Percentiles rank a stretch among this genome's conserved stretches.
Conservation (phyloP, 1,140 invertebrate genomes). For the Drosophila triauraria region DNA sequence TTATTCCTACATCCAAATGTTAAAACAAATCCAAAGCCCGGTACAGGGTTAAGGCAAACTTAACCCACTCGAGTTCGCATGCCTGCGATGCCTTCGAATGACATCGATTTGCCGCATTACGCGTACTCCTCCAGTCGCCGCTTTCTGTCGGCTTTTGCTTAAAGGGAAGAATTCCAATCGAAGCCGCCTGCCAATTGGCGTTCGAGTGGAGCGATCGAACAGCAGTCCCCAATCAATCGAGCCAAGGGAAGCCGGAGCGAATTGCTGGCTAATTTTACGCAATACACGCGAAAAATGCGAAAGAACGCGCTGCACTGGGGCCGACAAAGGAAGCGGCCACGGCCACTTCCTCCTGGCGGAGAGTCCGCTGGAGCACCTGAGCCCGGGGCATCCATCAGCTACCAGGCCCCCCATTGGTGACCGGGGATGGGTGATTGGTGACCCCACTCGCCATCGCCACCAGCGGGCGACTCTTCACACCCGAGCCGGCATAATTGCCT, state of each 20-base stretch:
- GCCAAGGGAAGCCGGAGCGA: slow-evolving; percentile 58
- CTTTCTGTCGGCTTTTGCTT: slow-evolving; percentile 64
- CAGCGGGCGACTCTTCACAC: slow-evolving; percentile 67
- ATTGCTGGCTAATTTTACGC: slow-evolving; percentile 68
- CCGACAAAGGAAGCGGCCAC: slow-evolving; percentile 63
- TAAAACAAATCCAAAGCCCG: not conserved
- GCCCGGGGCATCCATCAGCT: slow-evolving; percentile 32
- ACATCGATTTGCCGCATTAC: slow-evolving; percentile 42
- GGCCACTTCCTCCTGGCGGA: slow-evolving; percentile 54
- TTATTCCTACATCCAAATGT: not conserved
- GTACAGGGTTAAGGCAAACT: not conserved
- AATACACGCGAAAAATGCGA: slow-evolving; percentile 62
- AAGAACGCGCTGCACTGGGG: slow-evolving; percentile 25
- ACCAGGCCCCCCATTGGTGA: not conserved
- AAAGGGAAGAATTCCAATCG: slow-evolving; percentile 60
- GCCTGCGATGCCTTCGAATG: slow-evolving; percentile 42
- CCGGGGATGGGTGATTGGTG: not conserved
- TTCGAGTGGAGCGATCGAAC: slow-evolving; percentile 56
- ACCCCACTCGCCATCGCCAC: slow-evolving; percentile 15
- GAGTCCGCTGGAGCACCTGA: slow-evolving; percentile 34
- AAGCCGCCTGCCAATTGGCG: slow-evolving; percentile 39
- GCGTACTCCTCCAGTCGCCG: slow-evolving; percentile 9
- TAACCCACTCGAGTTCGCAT: slow-evolving; percentile 27
- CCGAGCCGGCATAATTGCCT: slow-evolving; percentile 59
- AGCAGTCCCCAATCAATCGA: slow-evolving; percentile 57